phyloP scores from a whole-genome alignment of 2,797 vertebrate species.

The Pipistrellus kuhlii region DNA sequence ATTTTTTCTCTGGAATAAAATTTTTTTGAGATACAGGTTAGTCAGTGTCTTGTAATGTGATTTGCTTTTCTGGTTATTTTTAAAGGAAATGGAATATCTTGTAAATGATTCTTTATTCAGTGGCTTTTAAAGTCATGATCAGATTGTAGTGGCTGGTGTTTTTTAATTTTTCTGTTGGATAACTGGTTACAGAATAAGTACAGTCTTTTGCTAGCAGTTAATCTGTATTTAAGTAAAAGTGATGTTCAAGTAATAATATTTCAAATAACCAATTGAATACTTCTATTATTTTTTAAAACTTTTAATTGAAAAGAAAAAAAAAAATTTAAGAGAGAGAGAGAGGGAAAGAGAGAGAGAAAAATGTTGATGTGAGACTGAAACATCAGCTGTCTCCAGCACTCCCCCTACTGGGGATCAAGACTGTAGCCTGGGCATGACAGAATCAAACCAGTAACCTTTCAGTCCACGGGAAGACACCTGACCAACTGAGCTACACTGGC shows the following conservation, averaged over 20 bases:
- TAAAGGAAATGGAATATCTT: constrained; percentile 49
- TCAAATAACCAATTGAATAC: background rate
- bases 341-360: background rate
- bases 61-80: constrained; percentile 54
- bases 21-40: constrained; percentile 7
- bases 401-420: background rate
- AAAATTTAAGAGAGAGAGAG: background rate
- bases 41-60: background rate
- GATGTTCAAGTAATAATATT: background rate
- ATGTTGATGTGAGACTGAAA: background rate
- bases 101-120: constrained; percentile 6
- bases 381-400: background rate
- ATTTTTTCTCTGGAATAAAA: constrained; percentile 34
- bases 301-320: background rate
- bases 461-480: accelerated
- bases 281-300: background rate
- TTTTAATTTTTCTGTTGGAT: constrained; percentile 24
- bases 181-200: constrained; percentile 2
- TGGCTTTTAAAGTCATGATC: constrained; percentile 43
- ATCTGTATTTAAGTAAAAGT: constrained; percentile 30
- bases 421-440: background rate
- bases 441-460: background rate
- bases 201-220: constrained; percentile 17
- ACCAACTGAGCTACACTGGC: background rate
- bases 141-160: background rate